Evolutionary conservation across 2,797 vertebrate species (phyloP).

Genomic region (Vipera latastei): DNA sequence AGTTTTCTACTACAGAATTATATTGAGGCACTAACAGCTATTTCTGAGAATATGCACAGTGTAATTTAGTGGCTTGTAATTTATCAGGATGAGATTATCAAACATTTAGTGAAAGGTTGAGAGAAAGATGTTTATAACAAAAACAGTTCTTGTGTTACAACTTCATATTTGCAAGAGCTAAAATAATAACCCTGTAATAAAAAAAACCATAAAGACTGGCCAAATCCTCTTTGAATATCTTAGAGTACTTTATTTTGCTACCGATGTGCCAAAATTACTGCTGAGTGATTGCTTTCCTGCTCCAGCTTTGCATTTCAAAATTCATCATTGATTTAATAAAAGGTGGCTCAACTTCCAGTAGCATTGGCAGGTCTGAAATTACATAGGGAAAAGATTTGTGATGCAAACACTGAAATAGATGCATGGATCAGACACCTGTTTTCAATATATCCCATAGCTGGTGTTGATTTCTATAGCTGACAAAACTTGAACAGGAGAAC

Average conservation of each 20-base stretch:
- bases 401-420: conserved; percentile 32
- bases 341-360: conserved; percentile 32
- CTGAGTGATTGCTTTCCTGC: conserved; percentile 14
- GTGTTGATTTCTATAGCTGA: conserved; percentile 15
- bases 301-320: neutral
- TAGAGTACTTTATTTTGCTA: neutral
- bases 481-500: conserved; percentile 27
- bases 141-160: neutral
- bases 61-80: no score
- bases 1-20: neutral
- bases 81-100: neutral
- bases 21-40: neutral
- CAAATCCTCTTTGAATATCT: neutral
- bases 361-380: conserved; percentile 30
- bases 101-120: neutral
- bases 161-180: neutral
- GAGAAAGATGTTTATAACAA: neutral
- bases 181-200: neutral
- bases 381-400: conserved; percentile 18
- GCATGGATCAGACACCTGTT: conserved; percentile 25
- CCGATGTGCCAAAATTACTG: conserved; percentile 19
- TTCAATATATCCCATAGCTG: conserved; percentile 27
- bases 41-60: neutral
- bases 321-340: conserved; percentile 49
- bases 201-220: neutral